phyloP scores from a whole-genome alignment of 2,888 invertebrate genomes.

The Trachelus stipa region DNA sequence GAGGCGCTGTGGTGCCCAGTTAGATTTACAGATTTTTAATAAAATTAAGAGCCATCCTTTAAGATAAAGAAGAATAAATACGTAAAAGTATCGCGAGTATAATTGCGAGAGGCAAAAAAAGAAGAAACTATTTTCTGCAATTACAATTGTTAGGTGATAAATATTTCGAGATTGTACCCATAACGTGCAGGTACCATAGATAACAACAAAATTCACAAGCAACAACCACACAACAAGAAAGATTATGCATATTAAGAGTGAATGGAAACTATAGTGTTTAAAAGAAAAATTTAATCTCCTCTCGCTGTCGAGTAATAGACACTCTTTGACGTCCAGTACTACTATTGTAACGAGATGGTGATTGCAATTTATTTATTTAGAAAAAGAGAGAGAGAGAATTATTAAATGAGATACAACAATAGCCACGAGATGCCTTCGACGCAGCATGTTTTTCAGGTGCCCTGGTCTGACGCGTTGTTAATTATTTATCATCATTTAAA shows the following conservation, averaged over 20 bases:
- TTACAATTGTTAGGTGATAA: conserved; percentile 31
- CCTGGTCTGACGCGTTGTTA: conserved; percentile 33
- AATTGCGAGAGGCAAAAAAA: conserved; percentile 26
- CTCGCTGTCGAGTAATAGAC: conserved; percentile 40
- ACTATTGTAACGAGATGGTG: conserved; percentile 36
- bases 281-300: conserved; percentile 35
- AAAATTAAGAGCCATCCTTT: too few species aligned
- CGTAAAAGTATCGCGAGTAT: conserved; percentile 15
- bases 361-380: conserved; percentile 58
- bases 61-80: not conserved
- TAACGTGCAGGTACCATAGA: too few species aligned
- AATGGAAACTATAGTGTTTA: not conserved
- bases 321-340: conserved; percentile 52
- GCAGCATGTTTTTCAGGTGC: conserved; percentile 55
- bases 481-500: too few species aligned
- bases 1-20: too few species aligned
- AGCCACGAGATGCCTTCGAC: conserved; percentile 64
- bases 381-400: conserved; percentile 23
- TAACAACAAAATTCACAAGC: too few species aligned
- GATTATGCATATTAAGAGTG: too few species aligned
- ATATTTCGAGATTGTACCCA: not conserved
- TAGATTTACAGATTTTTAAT: too few species aligned
- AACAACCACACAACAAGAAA: too few species aligned
- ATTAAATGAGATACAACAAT: conserved; percentile 51
- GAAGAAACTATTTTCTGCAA: conserved; percentile 53